phyloP scores from a whole-genome alignment of 1,140 invertebrate genomes.

The Mesaphorura yosii region DNA sequence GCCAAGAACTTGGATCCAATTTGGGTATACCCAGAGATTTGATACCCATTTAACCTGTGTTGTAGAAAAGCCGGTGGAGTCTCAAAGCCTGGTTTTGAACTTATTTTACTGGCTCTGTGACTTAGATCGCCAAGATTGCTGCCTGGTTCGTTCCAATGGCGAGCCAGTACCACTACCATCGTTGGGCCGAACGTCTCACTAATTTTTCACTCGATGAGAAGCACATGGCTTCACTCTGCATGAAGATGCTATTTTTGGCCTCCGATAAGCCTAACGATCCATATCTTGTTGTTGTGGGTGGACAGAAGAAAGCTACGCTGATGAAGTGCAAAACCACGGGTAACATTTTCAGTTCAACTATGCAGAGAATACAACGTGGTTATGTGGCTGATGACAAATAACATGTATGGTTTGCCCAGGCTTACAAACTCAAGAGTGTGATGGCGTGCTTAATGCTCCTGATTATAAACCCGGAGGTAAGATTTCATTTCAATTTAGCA shows the following conservation, averaged over 20 bases:
- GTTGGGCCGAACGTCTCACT: constrained; percentile 10
- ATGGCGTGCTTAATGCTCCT: constrained; percentile 2
- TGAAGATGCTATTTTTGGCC: constrained; percentile 16
- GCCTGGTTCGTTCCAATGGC: constrained; percentile 14
- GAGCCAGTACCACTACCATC: constrained; percentile 7
- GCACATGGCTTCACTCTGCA: constrained; percentile 4
- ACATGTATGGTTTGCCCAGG: no score
- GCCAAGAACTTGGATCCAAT: no score
- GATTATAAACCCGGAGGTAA: constrained; percentile 14
- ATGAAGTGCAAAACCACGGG: constrained; percentile 3
- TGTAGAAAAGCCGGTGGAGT: no score
- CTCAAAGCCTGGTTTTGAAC: neutral
- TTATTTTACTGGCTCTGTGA: neutral
- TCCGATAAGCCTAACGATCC: constrained; percentile 3
- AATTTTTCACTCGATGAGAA: constrained; percentile 4
- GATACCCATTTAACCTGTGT: no score
- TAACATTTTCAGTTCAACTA: no score
- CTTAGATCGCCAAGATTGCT: constrained; percentile 3
- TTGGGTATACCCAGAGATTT: no score
- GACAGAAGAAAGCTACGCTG: neutral
- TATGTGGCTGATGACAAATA: no score
- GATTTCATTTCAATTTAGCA: no score
- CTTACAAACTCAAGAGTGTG: constrained; percentile 11
- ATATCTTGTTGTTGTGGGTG: constrained; percentile 12
- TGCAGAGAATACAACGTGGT: no score